These are phyloP conservation scores for Bufo bufo DNA, from an alignment of 2,113 vertebrate species.

Conservation along the genomic window DNA sequence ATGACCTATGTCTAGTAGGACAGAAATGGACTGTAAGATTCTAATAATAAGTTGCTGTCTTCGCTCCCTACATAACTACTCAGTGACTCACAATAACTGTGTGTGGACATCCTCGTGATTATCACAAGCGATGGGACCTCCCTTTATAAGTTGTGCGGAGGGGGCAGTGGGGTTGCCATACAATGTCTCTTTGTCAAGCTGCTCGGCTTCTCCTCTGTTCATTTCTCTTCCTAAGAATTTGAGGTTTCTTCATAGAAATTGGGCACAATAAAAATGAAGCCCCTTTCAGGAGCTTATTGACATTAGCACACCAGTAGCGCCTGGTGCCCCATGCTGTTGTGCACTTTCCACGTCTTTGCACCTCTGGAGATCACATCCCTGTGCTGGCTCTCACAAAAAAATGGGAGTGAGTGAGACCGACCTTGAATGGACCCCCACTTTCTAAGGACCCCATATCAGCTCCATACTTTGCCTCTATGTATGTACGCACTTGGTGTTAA, in stretches of 20 bases:
- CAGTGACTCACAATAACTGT: constrained; percentile 22
- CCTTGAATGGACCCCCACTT: no score
- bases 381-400: no score
- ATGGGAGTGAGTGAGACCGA: no score
- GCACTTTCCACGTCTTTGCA: background rate
- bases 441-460: no score
- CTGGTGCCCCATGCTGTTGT: background rate
- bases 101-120: constrained; percentile 28
- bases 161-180: background rate
- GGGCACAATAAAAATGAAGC: background rate
- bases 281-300: background rate
- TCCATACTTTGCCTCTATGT: no score
- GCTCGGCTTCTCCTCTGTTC: background rate
- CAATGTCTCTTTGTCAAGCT: constrained; percentile 22
- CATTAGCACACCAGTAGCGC: background rate
- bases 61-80: background rate
- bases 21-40: background rate
- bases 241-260: background rate
- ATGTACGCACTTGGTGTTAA: no score
- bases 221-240: background rate
- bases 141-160: background rate
- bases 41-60: background rate
- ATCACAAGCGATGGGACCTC: constrained; percentile 5
- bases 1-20: no score
- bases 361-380: background rate